Evolutionary conservation across 2,888 invertebrate species (phyloP).

Genomic region (Crepidodera aurea): DNA sequence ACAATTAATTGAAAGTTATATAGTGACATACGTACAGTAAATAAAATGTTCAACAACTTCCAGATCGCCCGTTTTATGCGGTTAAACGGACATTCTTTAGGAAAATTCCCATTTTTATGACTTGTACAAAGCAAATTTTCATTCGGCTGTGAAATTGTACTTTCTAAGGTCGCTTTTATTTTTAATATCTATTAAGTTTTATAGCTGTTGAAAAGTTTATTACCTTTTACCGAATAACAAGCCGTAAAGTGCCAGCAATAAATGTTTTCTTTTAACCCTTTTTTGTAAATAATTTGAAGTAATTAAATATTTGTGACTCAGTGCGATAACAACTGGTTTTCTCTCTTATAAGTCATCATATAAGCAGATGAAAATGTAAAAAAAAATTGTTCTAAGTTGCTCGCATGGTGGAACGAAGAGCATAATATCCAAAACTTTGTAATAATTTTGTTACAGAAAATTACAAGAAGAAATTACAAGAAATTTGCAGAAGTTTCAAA

Average conservation of each 20-base stretch:
- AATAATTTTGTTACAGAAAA: too few relatives aligned
- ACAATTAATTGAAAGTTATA: neutral
- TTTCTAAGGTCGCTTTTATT: slow-evolving; percentile 12
- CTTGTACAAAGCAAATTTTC: slow-evolving; percentile 9
- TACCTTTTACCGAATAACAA: neutral
- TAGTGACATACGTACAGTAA: neutral
- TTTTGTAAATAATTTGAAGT: neutral
- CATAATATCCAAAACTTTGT: too few relatives aligned
- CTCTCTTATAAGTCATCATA: too few relatives aligned
- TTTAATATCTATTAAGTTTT: slow-evolving; percentile 20
- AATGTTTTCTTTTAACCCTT: neutral
- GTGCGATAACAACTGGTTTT: too few relatives aligned
- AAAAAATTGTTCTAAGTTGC: too few relatives aligned
- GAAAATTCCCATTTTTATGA: slow-evolving; percentile 20
- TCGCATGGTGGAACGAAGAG: too few relatives aligned
- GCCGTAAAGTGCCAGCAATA: neutral
- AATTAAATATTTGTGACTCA: too few relatives aligned
- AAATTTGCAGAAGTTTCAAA: too few relatives aligned
- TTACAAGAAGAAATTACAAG: too few relatives aligned
- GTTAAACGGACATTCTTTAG: slow-evolving; percentile 1
- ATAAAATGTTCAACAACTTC: neutral
- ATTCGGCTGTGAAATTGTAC: slow-evolving; percentile 20
- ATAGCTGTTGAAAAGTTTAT: slow-evolving; percentile 5
- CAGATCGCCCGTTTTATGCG: neutral
- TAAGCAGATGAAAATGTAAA: too few relatives aligned